Evolutionary conservation across 2,113 vertebrate species (phyloP).

Genomic region (Ciconia boyciana): DNA sequence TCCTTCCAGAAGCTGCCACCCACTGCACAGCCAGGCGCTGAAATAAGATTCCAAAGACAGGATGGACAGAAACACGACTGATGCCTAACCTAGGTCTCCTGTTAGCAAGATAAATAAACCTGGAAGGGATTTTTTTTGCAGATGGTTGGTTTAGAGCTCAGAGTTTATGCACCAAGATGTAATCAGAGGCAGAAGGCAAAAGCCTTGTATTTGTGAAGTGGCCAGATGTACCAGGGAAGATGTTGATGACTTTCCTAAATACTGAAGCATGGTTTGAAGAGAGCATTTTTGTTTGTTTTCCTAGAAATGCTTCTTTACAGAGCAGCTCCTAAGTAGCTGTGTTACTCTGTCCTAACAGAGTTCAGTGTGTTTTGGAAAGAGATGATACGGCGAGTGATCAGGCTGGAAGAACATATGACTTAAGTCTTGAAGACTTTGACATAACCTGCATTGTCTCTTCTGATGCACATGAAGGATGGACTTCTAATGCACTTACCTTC

Average conservation of each 20-base stretch:
- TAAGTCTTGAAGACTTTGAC: background rate
- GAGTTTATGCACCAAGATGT: background rate
- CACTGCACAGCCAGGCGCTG: fast-evolving
- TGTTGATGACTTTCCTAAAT: background rate
- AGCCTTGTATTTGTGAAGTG: fast-evolving
- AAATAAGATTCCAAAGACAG: background rate
- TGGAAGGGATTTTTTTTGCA: background rate
- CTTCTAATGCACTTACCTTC: background rate
- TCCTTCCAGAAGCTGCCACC: background rate
- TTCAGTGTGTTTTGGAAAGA: background rate
- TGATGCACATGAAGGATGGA: fast-evolving
- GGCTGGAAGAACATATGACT: background rate
- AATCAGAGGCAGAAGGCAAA: background rate
- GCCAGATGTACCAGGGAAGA: background rate
- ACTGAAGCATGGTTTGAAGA: background rate
- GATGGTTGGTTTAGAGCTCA: background rate
- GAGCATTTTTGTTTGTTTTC: background rate
- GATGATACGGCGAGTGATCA: fast-evolving
- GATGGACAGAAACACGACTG: fast-evolving
- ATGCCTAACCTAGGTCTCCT: background rate
- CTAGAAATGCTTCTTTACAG: background rate
- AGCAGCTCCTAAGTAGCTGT: background rate
- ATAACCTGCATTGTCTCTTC: fast-evolving
- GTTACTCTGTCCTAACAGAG: background rate
- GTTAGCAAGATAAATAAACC: background rate